A percentile compares a stretch with the other conserved stretches of the same genome.
Evolutionary conservation across 2,113 vertebrate genomes (phyloP).

Genomic region (Ascaphus truei): DNA sequence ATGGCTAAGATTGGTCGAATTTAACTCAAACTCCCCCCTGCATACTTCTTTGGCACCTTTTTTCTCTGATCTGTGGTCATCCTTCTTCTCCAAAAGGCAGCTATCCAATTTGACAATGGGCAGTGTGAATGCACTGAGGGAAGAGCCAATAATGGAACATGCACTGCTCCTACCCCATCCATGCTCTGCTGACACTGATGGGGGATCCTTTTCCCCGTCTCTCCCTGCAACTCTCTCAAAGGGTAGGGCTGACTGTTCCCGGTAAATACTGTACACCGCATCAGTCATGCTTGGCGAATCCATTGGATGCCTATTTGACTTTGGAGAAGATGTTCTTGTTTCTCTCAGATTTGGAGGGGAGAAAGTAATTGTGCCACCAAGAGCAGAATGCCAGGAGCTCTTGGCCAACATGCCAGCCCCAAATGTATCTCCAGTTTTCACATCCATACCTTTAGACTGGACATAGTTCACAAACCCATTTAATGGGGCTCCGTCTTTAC

Average conservation of each 20-base stretch:
- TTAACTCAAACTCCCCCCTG: constrained; percentile 54
- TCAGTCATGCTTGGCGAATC: constrained; percentile 75
- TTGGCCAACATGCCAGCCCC: constrained; percentile 66
- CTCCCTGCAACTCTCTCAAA: constrained; percentile 25
- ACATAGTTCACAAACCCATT: constrained; percentile 84
- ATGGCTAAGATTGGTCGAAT: constrained; percentile 51
- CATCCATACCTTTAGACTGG: constrained; percentile 71
- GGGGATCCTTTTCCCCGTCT: constrained; percentile 31
- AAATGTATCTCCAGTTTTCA: constrained; percentile 59
- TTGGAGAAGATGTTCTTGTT: constrained; percentile 51
- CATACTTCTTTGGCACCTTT: constrained; percentile 52
- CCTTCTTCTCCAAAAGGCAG: constrained; percentile 57
- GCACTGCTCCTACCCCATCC: constrained; percentile 59
- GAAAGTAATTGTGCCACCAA: constrained; percentile 44
- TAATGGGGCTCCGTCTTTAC: constrained; percentile 78
- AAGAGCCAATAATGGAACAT: constrained; percentile 81
- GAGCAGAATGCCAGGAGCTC: constrained; percentile 75
- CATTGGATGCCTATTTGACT: constrained; percentile 54
- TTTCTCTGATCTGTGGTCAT: constrained; percentile 35
- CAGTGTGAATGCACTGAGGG: constrained; percentile 79
- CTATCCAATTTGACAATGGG: constrained; percentile 79
- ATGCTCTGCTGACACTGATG: constrained; percentile 49
- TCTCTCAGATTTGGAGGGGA: constrained; percentile 56
- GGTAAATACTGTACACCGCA: constrained; percentile 86
- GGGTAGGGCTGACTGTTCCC: constrained; percentile 56